Evolutionary conservation across 2,113 vertebrate species (phyloP).

Genomic region (Ailuropoda melanoleuca): DNA sequence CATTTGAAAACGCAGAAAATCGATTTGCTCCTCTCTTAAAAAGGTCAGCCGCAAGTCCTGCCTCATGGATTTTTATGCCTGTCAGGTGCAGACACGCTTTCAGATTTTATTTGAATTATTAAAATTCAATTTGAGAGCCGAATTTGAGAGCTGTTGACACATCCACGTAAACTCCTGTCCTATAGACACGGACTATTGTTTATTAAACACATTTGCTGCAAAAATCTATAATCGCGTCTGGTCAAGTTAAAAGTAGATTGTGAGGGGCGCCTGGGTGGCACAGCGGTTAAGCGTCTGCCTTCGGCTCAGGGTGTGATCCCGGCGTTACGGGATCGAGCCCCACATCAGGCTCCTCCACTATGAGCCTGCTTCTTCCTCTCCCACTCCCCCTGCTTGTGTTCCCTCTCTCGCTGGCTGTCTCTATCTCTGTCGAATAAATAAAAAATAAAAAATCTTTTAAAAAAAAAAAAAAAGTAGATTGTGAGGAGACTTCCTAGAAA

Average conservation of each 20-base stretch:
- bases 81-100: not conserved
- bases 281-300: too few species aligned
- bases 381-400: too few species aligned
- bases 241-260: not conserved
- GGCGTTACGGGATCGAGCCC: too few species aligned
- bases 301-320: too few species aligned
- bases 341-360: too few species aligned
- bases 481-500: conserved; percentile 17
- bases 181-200: not conserved
- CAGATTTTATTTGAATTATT: conserved; percentile 19
- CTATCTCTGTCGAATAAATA: too few species aligned
- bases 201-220: not conserved
- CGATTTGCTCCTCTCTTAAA: not conserved
- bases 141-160: not conserved
- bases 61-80: conserved; percentile 15
- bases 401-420: too few species aligned
- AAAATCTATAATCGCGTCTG: conserved; percentile 23
- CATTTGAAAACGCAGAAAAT: not conserved
- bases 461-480: not conserved
- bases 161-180: not conserved
- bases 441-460: too few species aligned
- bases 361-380: too few species aligned
- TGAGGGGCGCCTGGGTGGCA: too few species aligned
- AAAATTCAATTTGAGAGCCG: not conserved
- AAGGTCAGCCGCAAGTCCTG: not conserved